phyloP scores from a whole-genome alignment of 2,113 vertebrate genomes.

The Prolemur simus region DNA sequence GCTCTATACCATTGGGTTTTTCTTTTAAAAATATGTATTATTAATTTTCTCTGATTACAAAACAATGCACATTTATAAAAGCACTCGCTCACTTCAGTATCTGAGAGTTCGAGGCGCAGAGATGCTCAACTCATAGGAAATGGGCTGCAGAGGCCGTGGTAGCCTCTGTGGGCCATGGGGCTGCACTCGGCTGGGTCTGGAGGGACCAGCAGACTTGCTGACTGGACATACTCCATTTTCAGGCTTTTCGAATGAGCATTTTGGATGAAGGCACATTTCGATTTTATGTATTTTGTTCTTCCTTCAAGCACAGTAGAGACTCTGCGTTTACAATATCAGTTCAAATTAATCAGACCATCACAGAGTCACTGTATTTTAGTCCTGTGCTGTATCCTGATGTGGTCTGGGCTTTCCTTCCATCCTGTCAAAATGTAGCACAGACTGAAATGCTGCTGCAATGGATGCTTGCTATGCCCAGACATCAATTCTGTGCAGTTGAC shows the following conservation, averaged over 20 bases:
- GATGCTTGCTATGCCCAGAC: accelerated
- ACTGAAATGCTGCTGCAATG: accelerated
- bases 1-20: background rate
- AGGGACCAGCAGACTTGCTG: background rate
- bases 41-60: background rate
- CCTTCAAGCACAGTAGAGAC: background rate
- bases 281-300: background rate
- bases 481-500: accelerated
- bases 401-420: no score
- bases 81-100: background rate
- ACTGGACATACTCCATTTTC: accelerated
- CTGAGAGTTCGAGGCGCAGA: background rate
- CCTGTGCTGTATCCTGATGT: accelerated
- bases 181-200: background rate
- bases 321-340: background rate
- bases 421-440: background rate
- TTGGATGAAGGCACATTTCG: background rate
- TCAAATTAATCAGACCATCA: background rate
- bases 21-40: background rate
- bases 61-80: background rate
- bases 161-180: accelerated
- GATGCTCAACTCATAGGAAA: background rate
- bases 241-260: background rate
- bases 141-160: accelerated
- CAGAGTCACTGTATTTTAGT: accelerated